These are phyloP conservation scores for Gymnobelideus leadbeateri DNA, from an alignment of 2,113 vertebrate genomes.

Conservation along the genomic window DNA sequence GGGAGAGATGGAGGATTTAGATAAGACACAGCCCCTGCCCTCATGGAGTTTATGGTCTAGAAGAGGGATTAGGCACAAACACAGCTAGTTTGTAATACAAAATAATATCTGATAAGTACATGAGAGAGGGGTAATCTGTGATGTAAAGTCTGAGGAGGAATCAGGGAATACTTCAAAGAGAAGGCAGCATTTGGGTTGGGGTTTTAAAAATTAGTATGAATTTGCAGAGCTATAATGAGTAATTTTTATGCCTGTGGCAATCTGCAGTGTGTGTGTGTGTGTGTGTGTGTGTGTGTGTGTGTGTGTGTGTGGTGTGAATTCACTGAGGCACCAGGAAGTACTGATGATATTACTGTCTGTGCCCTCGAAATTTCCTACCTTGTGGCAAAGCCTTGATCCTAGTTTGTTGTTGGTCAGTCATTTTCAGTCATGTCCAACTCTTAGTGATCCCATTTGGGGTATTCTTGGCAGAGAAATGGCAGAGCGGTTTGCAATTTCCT, in stretches of 20 bases:
- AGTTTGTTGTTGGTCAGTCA: not conserved
- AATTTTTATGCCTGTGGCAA: not conserved
- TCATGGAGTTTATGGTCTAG: not conserved
- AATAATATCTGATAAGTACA: not conserved
- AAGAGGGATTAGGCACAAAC: not conserved
- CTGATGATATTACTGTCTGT: not conserved
- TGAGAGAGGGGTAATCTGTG: not conserved
- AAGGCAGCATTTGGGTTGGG: not conserved
- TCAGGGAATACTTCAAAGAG: not conserved
- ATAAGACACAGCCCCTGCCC: not conserved
- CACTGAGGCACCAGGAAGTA: not conserved
- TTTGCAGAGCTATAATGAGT: not conserved
- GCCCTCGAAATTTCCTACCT: not conserved
- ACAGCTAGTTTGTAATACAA: not conserved
- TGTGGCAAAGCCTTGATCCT: not conserved
- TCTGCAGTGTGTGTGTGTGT: not conserved
- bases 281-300: not conserved
- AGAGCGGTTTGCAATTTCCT: too few species aligned
- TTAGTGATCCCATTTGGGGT: too few species aligned
- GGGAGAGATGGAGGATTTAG: not conserved
- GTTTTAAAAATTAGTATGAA: not conserved
- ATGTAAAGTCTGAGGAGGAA: not conserved
- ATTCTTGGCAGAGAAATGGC: too few species aligned
- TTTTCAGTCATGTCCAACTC: too few species aligned
- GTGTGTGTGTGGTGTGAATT: not conserved